Conservation (phyloP, 2,888 invertebrate species). For the Oxytorus armatus region DNA sequence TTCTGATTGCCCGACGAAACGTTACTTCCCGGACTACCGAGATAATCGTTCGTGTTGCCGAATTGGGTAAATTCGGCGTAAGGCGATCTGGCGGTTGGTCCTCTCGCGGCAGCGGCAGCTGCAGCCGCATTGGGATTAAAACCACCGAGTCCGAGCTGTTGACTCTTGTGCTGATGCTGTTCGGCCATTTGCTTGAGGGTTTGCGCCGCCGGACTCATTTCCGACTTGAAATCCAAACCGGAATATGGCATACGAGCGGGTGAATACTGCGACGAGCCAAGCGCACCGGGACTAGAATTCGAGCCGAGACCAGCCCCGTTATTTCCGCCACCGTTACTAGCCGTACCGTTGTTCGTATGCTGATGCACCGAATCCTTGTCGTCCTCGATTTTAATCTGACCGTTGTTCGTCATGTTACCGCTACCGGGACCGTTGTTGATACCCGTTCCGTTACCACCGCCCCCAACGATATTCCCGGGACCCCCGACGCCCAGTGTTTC, state of each 20-base stretch:
- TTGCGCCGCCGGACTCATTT: conserved; percentile 96
- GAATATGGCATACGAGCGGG: conserved; percentile 85
- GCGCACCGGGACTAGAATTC: conserved; percentile 82
- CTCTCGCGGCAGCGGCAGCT: conserved; percentile 80
- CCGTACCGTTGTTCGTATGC: conserved; percentile 76
- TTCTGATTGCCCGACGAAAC: conserved; percentile 77
- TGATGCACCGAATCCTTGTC: conserved; percentile 81
- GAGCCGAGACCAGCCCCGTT: conserved; percentile 72
- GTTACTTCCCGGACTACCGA: conserved; percentile 84
- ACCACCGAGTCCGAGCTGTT: conserved; percentile 87
- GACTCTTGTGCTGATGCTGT: conserved; percentile 95
- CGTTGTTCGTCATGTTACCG: conserved; percentile 76
- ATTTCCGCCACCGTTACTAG: conserved; percentile 70
- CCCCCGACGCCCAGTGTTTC: conserved; percentile 71
- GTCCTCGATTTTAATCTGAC: conserved; percentile 83
- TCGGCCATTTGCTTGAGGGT: conserved; percentile 98
- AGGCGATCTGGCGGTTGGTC: conserved; percentile 85
- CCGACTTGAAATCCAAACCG: conserved; percentile 85
- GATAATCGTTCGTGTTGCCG: conserved; percentile 84
- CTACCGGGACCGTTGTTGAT: conserved; percentile 68
- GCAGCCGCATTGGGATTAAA: conserved; percentile 84
- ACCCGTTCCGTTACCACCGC: conserved; percentile 67
- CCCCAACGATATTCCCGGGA: conserved; percentile 57
- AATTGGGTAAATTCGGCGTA: conserved; percentile 88
- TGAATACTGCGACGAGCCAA: conserved; percentile 86